phyloP scores from a whole-genome alignment of 2,113 vertebrate genomes.

The Aythya baeri region DNA sequence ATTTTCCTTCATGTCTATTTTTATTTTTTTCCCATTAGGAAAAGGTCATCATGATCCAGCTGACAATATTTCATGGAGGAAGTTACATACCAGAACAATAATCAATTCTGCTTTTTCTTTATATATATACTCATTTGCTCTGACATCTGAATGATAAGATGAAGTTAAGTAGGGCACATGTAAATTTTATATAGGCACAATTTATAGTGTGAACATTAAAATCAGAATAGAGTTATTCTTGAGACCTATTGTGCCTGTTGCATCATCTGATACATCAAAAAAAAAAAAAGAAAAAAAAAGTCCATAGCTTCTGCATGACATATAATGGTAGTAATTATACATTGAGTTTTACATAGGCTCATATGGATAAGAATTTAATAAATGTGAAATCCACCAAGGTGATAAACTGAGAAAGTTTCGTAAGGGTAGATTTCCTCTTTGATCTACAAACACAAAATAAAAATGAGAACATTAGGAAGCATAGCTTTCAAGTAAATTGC shows the following conservation, averaged over 20 bases:
- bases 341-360: slow-evolving; percentile 61
- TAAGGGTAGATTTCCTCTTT: slow-evolving; percentile 66
- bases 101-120: not conserved
- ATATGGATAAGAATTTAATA: slow-evolving; percentile 74
- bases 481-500: slow-evolving; percentile 70
- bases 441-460: slow-evolving; percentile 76
- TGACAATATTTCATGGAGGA: not conserved
- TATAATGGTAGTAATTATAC: slow-evolving; percentile 63
- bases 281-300: not conserved
- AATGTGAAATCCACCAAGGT: slow-evolving; percentile 68
- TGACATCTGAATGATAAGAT: not conserved
- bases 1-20: not conserved
- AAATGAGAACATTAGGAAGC: slow-evolving; percentile 70
- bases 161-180: not conserved
- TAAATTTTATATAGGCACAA: not conserved
- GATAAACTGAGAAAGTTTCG: slow-evolving; percentile 64
- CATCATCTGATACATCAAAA: not conserved
- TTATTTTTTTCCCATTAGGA: not conserved
- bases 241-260: not conserved
- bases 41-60: not conserved
- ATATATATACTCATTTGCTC: not conserved
- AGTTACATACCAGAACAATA: not conserved
- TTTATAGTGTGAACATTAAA: not conserved
- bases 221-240: not conserved
- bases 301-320: slow-evolving; percentile 9